Evolutionary conservation across 2,888 invertebrate species (phyloP).

Genomic region (Hypena proboscidalis): DNA sequence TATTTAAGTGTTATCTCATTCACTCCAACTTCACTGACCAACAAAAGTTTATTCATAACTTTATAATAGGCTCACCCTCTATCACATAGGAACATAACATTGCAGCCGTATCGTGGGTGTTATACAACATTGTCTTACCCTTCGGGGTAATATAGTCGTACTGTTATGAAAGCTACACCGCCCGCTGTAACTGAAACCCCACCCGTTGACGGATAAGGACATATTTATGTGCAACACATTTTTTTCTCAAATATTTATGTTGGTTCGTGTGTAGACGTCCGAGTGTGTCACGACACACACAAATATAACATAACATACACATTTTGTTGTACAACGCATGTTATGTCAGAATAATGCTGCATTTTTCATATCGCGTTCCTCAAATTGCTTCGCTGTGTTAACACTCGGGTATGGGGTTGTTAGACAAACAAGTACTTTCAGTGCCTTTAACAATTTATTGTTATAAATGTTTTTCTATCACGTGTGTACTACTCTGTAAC

Average conservation of each 20-base stretch:
- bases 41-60: too few species aligned
- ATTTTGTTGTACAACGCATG: constrained; percentile 35
- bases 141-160: too few species aligned
- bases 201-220: constrained; percentile 42
- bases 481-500: too few species aligned
- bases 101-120: too few species aligned
- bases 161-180: background rate
- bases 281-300: constrained; percentile 29
- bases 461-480: too few species aligned
- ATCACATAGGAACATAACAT: too few species aligned
- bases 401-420: constrained; percentile 15
- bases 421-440: constrained; percentile 25
- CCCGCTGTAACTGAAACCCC: constrained; percentile 19
- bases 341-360: constrained; percentile 35
- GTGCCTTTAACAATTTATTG: too few species aligned
- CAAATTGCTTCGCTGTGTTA: constrained; percentile 31
- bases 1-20: too few species aligned
- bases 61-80: too few species aligned
- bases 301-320: constrained; percentile 20
- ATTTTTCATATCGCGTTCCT: constrained; percentile 38
- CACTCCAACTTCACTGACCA: too few species aligned
- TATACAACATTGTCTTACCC: too few species aligned
- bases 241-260: constrained; percentile 46
- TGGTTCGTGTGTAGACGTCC: constrained; percentile 41
- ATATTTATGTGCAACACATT: constrained; percentile 47